Percentiles rank a stretch among this genome's conserved stretches.
These are phyloP conservation scores for Papilio aristodemus DNA, from an alignment of 1,140 invertebrate species.

Conservation along the genomic window DNA sequence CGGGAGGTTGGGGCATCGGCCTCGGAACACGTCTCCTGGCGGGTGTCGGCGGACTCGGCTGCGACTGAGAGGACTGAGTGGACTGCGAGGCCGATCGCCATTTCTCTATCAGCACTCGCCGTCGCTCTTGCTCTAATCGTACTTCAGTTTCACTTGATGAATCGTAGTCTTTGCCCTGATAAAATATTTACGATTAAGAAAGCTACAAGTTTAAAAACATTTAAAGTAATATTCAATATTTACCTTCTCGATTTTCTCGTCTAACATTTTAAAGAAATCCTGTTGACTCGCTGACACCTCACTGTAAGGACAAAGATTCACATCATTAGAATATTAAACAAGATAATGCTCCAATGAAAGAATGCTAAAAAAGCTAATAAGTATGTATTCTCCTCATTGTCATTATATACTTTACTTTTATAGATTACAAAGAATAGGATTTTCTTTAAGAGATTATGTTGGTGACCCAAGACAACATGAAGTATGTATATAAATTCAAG, in stretches of 20 bases:
- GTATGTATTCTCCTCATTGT: too few species aligned
- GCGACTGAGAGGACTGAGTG: constrained; percentile 62
- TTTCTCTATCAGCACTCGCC: constrained; percentile 81
- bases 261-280: constrained; percentile 94
- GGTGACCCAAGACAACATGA: too few species aligned
- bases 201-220: background rate
- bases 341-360: too few species aligned
- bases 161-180: constrained; percentile 87
- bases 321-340: too few species aligned
- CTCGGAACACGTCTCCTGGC: constrained; percentile 59
- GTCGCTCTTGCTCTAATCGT: constrained; percentile 81
- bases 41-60: constrained; percentile 66
- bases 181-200: constrained; percentile 29
- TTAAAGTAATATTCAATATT: background rate
- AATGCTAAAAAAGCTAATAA: too few species aligned
- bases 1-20: constrained; percentile 59
- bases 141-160: constrained; percentile 84
- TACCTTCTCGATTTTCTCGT: constrained; percentile 94
- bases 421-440: too few species aligned
- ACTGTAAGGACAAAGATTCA: constrained; percentile 80
- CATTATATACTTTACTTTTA: too few species aligned
- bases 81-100: constrained; percentile 83
- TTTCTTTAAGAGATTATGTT: too few species aligned
- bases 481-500: background rate
- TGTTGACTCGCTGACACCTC: constrained; percentile 92